Percentiles rank a stretch among this genome's conserved stretches.
Conservation (phyloP, 1,140 invertebrate genomes). For the Temnothorax nylanderi region DNA sequence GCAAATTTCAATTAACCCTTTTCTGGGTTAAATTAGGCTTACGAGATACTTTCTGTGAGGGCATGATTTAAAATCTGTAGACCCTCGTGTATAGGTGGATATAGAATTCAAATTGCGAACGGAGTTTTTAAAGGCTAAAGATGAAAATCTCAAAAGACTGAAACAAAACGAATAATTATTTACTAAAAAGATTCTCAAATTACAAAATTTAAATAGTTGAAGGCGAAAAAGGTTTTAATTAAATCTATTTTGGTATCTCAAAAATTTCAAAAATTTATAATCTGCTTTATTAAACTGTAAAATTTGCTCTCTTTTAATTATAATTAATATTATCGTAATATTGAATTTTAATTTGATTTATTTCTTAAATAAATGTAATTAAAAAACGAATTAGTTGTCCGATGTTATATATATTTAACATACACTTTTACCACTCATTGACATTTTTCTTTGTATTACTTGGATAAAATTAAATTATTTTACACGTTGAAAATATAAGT, state of each 20-base stretch:
- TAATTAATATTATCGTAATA: neutral
- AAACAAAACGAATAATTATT: neutral
- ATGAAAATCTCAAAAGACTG: neutral
- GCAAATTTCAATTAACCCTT: conserved; percentile 40
- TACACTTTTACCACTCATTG: neutral
- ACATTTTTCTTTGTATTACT: neutral
- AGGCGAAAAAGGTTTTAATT: neutral
- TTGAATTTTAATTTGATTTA: neutral
- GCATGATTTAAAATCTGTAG: neutral
- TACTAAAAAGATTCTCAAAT: neutral
- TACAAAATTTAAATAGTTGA: neutral
- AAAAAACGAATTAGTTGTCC: neutral
- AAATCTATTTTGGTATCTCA: neutral
- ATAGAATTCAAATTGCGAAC: neutral
- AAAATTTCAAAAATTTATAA: neutral
- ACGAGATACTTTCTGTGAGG: neutral
- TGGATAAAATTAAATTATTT: conserved; percentile 1
- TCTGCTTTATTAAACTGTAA: neutral
- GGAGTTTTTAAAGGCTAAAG: neutral
- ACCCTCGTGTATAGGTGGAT: neutral
- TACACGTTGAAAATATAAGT: neutral
- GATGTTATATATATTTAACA: neutral
- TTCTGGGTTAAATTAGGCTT: conserved; percentile 7
- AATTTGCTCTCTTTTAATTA: neutral
- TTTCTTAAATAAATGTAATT: neutral